Percentiles rank a stretch among this genome's conserved stretches.
These are phyloP conservation scores for Trissolcus basalis DNA, from an alignment of 1,140 invertebrate species.

Conservation along the genomic window DNA sequence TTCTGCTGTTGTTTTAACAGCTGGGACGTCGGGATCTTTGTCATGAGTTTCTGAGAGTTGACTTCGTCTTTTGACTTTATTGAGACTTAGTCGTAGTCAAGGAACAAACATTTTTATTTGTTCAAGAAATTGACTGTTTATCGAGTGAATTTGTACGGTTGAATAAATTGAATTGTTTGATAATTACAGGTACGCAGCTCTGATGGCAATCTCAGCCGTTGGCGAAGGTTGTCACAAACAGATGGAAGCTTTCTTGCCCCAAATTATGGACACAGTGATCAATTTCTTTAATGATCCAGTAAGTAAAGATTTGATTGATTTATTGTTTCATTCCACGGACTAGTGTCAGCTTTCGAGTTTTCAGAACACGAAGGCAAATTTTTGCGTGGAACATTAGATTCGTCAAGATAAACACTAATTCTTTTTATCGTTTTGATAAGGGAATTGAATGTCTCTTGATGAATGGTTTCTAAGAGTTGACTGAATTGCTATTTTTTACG, in stretches of 20 bases:
- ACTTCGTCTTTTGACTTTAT: conserved; percentile 29
- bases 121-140: not conserved
- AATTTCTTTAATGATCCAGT: conserved; percentile 92
- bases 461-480: conserved; percentile 65
- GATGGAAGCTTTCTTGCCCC: conserved; percentile 94
- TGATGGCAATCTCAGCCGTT: conserved; percentile 98
- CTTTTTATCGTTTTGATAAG: conserved; percentile 65
- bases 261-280: conserved; percentile 93
- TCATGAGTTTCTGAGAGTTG: conserved; percentile 64
- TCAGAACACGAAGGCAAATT: conserved; percentile 61
- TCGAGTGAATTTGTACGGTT: no score
- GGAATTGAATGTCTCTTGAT: conserved; percentile 46
- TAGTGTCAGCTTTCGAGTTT: conserved; percentile 63
- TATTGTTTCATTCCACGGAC: conserved; percentile 50
- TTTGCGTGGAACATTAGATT: conserved; percentile 66
- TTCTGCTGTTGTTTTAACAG: conserved; percentile 63
- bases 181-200: conserved; percentile 88
- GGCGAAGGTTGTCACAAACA: conserved; percentile 99
- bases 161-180: no score
- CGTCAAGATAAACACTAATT: conserved; percentile 41
- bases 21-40: conserved; percentile 47
- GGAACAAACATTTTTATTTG: conserved; percentile 59
- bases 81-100: conserved; percentile 52
- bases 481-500: conserved; percentile 40
- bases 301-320: conserved; percentile 58